Conservation (phyloP, 2,113 vertebrate genomes). For the Syngnathus typhle region DNA sequence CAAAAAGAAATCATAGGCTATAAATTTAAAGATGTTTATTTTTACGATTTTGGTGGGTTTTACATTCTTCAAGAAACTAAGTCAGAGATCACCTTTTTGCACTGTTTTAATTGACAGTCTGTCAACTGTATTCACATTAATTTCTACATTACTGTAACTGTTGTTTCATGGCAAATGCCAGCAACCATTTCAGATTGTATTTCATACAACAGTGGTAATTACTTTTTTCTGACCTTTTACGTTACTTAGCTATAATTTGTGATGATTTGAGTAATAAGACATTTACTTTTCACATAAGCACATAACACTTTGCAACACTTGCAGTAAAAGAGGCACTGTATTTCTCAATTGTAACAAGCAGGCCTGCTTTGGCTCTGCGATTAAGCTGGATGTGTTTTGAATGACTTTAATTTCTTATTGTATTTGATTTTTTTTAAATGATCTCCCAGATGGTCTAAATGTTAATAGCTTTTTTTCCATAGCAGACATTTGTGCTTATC, state of each 20-base stretch:
- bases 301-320: background rate
- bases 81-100: background rate
- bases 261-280: background rate
- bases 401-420: background rate
- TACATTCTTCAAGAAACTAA: background rate
- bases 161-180: background rate
- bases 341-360: conserved; percentile 1
- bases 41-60: background rate
- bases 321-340: background rate
- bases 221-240: background rate
- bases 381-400: background rate
- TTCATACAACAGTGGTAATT: background rate
- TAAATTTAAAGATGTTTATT: background rate
- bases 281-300: background rate
- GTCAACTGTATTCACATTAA: background rate
- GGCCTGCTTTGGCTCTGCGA: background rate
- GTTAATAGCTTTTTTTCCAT: background rate
- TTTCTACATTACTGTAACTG: background rate
- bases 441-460: background rate
- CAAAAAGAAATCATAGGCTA: background rate
- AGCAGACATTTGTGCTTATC: background rate
- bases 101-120: background rate
- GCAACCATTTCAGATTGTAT: background rate
- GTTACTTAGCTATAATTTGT: background rate
- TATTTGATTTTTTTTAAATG: background rate